Evolutionary conservation across 37 sponge, comb jelly and placozoan species (phyloP), one percentile per base, ranked within the genome.

Genomic region (Agelas oroides): DNA sequence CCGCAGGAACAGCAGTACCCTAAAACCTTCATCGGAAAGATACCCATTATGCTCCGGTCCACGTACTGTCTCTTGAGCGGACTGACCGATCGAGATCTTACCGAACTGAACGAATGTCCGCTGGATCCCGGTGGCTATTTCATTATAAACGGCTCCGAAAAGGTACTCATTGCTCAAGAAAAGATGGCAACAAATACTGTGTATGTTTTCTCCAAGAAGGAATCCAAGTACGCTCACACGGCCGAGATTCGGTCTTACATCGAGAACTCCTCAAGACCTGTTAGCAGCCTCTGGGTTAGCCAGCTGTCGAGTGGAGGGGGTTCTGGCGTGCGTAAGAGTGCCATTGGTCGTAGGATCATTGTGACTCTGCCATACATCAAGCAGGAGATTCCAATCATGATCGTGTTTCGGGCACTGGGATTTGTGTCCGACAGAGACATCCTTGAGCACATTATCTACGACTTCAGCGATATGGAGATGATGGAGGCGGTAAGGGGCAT

Each of bases 131-230:
- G 99, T 17, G 99, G 99, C 34, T 99, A 99, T 68, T 99, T 99
- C 77, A 84, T 99, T 36, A 95, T 99, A 75, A 99, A 99, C 46
- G 99, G 99, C 24, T 97, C 99, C 16, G 99, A 99, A 86, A 99
- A 99, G 70, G 93, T 99, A 18, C 90, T 99, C 39, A 99, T 99
- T 53, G 99, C 99, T 23, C 99, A 99, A 68, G 99, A 99, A 82
- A 99, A 99, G 69, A 99, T 99, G 99, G 98, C 98, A 31, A 97
- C 99, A 23, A 99, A 99, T 80, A 92, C 99, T 15, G 98, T 99
- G 41, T 97, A 97, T 46, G 94, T 99, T 14, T 99, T 99, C 85
- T 61, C 84, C 76, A 99, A 99, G 96, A 99, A 99, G 41, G 99
- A 99, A 57, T 95, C 96, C 17, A 99, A 99, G 81, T 99, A 99